These are phyloP conservation scores for Nematostella vectensis DNA, from an alignment of 92 coral and sea anemone genomes.

Conservation along the genomic window DNA sequence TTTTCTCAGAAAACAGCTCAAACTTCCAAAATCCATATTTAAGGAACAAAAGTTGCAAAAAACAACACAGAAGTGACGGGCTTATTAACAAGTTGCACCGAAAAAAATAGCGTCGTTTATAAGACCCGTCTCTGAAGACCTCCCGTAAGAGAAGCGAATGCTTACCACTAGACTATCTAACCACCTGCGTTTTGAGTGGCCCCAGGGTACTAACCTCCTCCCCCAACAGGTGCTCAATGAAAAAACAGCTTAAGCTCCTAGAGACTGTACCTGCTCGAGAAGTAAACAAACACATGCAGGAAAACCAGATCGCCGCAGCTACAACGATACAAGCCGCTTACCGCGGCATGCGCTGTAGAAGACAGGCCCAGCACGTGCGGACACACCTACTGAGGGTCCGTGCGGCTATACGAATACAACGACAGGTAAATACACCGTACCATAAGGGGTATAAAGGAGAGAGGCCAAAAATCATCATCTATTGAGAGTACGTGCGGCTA, in stretches of 20 bases:
- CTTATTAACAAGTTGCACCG: too few relatives aligned
- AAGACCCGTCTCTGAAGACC: too few relatives aligned
- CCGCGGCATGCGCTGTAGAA: slow-evolving; percentile 72
- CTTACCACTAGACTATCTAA: too few relatives aligned
- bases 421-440: slow-evolving; percentile 46
- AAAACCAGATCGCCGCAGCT: slow-evolving; percentile 82
- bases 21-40: too few relatives aligned
- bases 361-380: slow-evolving; percentile 17
- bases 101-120: too few relatives aligned
- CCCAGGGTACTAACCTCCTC: too few relatives aligned
- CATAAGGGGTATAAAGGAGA: neutral
- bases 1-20: too few relatives aligned
- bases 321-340: slow-evolving; percentile 85
- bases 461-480: slow-evolving; percentile 5
- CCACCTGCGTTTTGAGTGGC: too few relatives aligned
- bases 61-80: too few relatives aligned
- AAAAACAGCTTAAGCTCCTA: slow-evolving; percentile 74
- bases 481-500: slow-evolving; percentile 57
- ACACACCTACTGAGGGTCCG: slow-evolving; percentile 30
- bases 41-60: too few relatives aligned
- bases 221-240: slow-evolving; percentile 77
- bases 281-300: slow-evolving; percentile 69
- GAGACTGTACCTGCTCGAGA: slow-evolving; percentile 88
- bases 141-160: too few relatives aligned
- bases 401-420: slow-evolving; percentile 76